Conservation (phyloP, 2,113 vertebrate genomes). For the Vulpes lagopus region DNA sequence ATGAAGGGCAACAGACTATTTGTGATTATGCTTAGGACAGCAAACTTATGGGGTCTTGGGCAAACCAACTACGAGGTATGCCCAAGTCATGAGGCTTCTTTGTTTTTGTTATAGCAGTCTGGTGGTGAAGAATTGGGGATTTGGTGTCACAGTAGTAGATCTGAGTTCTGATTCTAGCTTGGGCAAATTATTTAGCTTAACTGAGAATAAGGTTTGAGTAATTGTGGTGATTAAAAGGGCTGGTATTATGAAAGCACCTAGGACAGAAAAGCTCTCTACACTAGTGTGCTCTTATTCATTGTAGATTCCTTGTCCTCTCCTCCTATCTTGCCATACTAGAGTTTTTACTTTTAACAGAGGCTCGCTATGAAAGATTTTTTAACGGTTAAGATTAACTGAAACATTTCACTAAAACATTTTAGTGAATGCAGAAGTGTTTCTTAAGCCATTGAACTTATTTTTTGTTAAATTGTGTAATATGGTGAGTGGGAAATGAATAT, state of each 20-base stretch:
- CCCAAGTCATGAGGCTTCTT: background rate
- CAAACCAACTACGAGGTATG: background rate
- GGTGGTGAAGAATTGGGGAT: background rate
- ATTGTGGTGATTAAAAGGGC: background rate
- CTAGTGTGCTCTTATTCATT: background rate
- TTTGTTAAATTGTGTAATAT: constrained; percentile 13
- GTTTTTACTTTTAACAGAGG: background rate
- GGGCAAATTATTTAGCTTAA: constrained; percentile 5
- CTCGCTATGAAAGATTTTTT: constrained; percentile 16
- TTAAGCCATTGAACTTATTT: background rate
- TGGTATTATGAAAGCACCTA: background rate
- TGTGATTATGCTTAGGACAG: background rate
- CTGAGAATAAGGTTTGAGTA: background rate
- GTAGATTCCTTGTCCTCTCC: background rate
- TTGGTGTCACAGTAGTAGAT: background rate
- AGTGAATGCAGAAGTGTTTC: constrained; percentile 41
- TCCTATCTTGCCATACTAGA: background rate
- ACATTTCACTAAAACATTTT: constrained; percentile 49
- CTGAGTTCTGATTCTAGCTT: background rate
- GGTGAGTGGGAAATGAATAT: background rate
- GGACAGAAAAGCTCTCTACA: background rate
- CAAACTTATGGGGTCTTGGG: background rate
- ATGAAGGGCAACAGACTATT: background rate
- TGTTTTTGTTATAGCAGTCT: background rate
- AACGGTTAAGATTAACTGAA: constrained; percentile 26